Conservation (phyloP, 2,888 invertebrate genomes). For the Onchidella celtica region DNA sequence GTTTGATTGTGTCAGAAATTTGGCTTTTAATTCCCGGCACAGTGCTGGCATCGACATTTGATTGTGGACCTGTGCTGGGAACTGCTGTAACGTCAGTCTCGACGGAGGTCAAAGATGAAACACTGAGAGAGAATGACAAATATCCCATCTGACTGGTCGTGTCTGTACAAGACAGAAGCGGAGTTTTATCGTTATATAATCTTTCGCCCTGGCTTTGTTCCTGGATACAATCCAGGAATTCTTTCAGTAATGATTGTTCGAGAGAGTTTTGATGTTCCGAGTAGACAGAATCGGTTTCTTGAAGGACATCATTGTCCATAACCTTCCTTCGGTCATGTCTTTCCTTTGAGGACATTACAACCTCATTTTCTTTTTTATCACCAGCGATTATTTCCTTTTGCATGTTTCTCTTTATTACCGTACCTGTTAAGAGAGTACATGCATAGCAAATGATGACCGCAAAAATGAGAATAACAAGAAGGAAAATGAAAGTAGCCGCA, state of each 20-base stretch:
- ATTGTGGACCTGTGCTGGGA: neutral
- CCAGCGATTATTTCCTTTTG: neutral
- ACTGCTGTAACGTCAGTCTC: neutral
- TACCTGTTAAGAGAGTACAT: neutral
- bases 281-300: neutral
- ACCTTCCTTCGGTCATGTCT: too few species aligned
- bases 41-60: neutral
- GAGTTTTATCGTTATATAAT: neutral
- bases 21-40: neutral
- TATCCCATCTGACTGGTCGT: neutral
- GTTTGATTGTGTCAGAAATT: neutral
- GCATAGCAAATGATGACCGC: neutral
- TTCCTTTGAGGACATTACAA: neutral
- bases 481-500: constrained; percentile 33
- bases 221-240: too few species aligned
- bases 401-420: neutral
- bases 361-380: neutral
- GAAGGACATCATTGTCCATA: neutral
- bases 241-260: too few species aligned
- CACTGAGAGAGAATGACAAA: neutral
- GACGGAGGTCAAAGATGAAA: neutral
- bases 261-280: neutral
- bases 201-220: neutral
- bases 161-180: neutral
- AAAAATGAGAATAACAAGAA: constrained; percentile 8